Conservation (phyloP, 2,888 invertebrate species). For the Drosophila kambysellisi region DNA sequence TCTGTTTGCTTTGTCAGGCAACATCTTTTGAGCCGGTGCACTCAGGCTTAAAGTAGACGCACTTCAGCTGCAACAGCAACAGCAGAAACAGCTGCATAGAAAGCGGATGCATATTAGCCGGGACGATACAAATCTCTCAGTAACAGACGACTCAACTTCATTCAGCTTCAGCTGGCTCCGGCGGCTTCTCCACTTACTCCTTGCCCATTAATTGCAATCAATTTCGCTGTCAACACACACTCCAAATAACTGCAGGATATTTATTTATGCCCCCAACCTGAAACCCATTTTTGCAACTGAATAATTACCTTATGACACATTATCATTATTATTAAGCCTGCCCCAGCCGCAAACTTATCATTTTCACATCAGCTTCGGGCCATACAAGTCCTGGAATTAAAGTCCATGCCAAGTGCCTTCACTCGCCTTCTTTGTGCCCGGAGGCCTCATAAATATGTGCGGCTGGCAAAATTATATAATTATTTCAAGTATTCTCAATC, state of each 20-base stretch:
- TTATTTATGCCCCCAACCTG: conserved; percentile 69
- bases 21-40: conserved; percentile 69
- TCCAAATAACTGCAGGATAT: conserved; percentile 77
- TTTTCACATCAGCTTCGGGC: conserved; percentile 63
- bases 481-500: conserved; percentile 70
- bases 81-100: conserved; percentile 9
- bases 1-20: conserved; percentile 58
- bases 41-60: conserved; percentile 61
- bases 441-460: conserved; percentile 69
- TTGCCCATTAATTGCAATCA: conserved; percentile 77
- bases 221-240: conserved; percentile 78
- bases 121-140: conserved; percentile 31
- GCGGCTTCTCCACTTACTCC: not conserved
- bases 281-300: conserved; percentile 70
- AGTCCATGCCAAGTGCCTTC: conserved; percentile 29
- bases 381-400: conserved; percentile 59
- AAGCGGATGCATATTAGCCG: conserved; percentile 27
- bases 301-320: conserved; percentile 81
- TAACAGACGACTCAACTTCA: conserved; percentile 12
- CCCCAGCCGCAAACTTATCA: conserved; percentile 62
- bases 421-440: conserved; percentile 11
- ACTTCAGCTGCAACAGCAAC: conserved; percentile 53
- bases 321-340: conserved; percentile 76
- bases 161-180: conserved; percentile 16
- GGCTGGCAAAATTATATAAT: conserved; percentile 77